Evolutionary conservation across 2,797 vertebrate genomes (phyloP).

Genomic region (Champsocephalus gunnari): DNA sequence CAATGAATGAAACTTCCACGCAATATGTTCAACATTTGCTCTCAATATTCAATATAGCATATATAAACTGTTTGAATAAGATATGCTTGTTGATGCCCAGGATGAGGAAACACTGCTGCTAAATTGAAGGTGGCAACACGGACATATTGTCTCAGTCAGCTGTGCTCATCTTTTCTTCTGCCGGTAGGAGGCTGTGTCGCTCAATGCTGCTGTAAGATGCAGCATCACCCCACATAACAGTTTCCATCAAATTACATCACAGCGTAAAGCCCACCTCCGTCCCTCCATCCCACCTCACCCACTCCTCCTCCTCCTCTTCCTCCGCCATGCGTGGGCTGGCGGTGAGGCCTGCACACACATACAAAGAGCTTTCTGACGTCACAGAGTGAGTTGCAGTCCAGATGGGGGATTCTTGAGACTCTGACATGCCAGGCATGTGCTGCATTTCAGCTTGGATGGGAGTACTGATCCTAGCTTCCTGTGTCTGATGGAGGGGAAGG

Average conservation of each 20-base stretch:
- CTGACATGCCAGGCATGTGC: constrained; percentile 28
- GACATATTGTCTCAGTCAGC: background rate
- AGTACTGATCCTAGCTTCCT: constrained; percentile 11
- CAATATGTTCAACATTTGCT: background rate
- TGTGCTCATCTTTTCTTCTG: constrained; percentile 2
- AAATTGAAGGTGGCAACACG: background rate
- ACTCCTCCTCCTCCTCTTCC: constrained; percentile 33
- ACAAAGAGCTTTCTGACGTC: constrained; percentile 69
- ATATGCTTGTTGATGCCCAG: background rate
- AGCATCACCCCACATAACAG: constrained; percentile 50
- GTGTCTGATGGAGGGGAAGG: background rate
- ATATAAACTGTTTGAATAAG: background rate
- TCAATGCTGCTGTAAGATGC: constrained; percentile 16
- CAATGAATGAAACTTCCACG: background rate
- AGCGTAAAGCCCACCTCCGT: constrained; percentile 60
- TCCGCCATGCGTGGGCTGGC: constrained; percentile 64
- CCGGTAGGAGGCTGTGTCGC: constrained; percentile 63
- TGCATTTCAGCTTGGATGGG: constrained; percentile 36
- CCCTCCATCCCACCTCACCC: constrained; percentile 30
- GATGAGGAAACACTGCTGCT: background rate
- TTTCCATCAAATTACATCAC: constrained; percentile 80
- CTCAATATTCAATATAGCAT: background rate
- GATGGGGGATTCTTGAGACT: constrained; percentile 67
- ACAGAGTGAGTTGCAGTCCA: constrained; percentile 53
- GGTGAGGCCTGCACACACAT: constrained; percentile 49